Evolutionary conservation across 1,140 invertebrate genomes (phyloP), one percentile per base, ranked within the genome.

Genomic region (Sarcophaga bullata): DNA sequence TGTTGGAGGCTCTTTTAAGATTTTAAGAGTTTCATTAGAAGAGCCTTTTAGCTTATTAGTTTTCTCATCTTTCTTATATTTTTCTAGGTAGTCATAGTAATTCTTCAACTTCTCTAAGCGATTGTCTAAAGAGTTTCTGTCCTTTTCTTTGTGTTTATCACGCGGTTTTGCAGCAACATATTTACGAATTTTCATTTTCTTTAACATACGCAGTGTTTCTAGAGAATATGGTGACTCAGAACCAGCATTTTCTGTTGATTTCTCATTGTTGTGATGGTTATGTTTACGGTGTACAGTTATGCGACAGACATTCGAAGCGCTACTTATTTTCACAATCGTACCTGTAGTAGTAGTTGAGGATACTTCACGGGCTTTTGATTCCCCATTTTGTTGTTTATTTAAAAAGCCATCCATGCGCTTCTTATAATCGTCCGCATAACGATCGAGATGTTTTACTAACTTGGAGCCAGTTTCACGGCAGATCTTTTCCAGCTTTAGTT

Each of bases 171-270:
- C 75, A 9, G 52, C 49, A 6, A 68, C 72, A 73, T 83, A 83
- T 58, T 58, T 58, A 3, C 73, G 49, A 19, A 83, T 80, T 47
- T 49, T 80, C 82, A 83, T 83, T 11, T 68, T 58, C 15, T 83
- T 83, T 58, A 83, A 15, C 8, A 78, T 80, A 6, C 17, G 17
- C n/a, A 73, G 37, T 10, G 82, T 80, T 17, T 73, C 82, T 6
- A 50, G 46, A 48, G 78, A 73, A 47, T 81, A 83, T 47, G 80
- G 73, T 5, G 54, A 52, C 4, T 7, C 8, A 8, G n/a, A 8
- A 8, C 25, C 13, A 10, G 48, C 2, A 37, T 49, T 15, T 46
- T 80, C 75, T 25, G 73, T 68, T 10, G 37, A 37, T 2, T 47
- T 73, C n/a, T 73, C 81, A 8, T 19, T 48, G 9, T 46, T 52